Conservation (phyloP, 2,797 vertebrate species). For the Myioborus melanocephalus region DNA sequence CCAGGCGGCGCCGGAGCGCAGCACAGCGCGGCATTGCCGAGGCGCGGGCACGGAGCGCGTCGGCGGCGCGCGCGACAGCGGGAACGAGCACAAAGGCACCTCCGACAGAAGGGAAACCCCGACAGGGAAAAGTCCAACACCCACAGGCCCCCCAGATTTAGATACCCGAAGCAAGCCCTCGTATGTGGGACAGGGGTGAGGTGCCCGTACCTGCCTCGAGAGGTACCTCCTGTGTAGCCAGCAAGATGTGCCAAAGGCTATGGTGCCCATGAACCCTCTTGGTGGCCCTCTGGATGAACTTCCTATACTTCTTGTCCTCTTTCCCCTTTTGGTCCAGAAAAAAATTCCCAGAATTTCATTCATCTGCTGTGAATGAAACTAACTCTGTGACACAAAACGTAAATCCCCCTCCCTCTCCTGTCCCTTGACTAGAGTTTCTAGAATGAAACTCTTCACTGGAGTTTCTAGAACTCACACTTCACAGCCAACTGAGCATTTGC, state of each 20-base stretch:
- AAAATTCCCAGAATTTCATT: not conserved
- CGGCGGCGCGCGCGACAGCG: rapidly evolving
- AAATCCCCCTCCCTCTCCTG: not conserved
- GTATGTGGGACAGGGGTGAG: not conserved
- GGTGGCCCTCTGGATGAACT: not conserved
- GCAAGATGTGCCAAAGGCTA: not conserved
- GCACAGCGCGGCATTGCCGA: rapidly evolving
- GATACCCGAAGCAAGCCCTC: rapidly evolving
- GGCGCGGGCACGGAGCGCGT: rapidly evolving
- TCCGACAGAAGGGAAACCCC: not conserved
- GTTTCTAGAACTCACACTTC: not conserved
- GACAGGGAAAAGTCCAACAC: not conserved
- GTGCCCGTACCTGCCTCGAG: rapidly evolving
- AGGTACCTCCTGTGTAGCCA: not conserved
- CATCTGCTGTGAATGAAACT: not conserved
- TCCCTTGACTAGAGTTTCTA: not conserved
- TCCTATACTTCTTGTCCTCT: not conserved
- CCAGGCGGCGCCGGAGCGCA: slow-evolving; percentile 50
- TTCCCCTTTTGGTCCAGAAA: not conserved
- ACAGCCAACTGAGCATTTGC: not conserved
- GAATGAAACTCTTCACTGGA: not conserved
- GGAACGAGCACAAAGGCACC: not conserved
- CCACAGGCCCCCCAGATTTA: rapidly evolving
- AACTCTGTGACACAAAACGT: rapidly evolving
- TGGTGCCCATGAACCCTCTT: rapidly evolving